These are phyloP conservation scores for Lasioglossum zephyrum DNA, from an alignment of 2,888 invertebrate species.

Conservation along the genomic window DNA sequence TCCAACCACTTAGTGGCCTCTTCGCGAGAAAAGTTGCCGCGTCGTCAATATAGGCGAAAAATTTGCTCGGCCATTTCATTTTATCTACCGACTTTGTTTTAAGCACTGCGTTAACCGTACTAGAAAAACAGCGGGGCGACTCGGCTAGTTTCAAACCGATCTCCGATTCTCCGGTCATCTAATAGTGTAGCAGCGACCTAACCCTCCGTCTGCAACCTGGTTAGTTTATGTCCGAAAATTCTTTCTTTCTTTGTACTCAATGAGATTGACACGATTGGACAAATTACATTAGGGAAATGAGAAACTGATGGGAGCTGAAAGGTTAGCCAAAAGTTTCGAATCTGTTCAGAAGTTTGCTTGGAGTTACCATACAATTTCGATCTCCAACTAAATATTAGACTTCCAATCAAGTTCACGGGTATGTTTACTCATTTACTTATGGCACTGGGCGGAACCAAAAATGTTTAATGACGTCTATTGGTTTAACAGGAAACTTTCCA, in stretches of 20 bases:
- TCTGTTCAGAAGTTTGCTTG: background rate
- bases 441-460: background rate
- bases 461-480: background rate
- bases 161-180: no score
- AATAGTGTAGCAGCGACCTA: background rate
- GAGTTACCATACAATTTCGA: background rate
- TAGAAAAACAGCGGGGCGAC: background rate
- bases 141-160: background rate
- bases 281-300: background rate
- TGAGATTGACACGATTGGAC: background rate
- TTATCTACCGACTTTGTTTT: background rate
- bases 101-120: background rate
- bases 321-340: background rate
- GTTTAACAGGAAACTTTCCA: background rate
- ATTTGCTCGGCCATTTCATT: slow-evolving; percentile 8
- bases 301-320: background rate
- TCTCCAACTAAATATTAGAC: background rate
- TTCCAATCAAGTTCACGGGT: background rate
- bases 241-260: no score
- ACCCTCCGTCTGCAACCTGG: background rate
- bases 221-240: background rate
- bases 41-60: slow-evolving; percentile 30
- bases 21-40: slow-evolving; percentile 52
- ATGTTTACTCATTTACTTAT: background rate
- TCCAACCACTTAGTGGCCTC: slow-evolving; percentile 52